Percentiles rank a stretch among this genome's conserved stretches.
These are phyloP conservation scores for Drosophila falleni DNA, from an alignment of 2,888 invertebrate genomes.

Conservation along the genomic window DNA sequence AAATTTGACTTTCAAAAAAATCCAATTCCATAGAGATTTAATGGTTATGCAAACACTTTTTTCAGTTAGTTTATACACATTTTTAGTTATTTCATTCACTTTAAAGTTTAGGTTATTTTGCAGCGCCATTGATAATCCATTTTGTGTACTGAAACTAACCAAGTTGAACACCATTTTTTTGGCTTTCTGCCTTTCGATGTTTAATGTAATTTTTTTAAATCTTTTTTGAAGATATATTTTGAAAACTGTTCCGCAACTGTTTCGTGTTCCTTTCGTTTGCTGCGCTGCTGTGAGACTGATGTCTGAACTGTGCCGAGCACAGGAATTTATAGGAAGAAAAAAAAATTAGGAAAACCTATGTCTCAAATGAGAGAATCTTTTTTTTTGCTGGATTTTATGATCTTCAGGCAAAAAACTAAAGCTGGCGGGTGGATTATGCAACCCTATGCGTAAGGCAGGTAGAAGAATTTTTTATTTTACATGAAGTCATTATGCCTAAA, in stretches of 20 bases:
- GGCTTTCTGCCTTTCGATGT: constrained; percentile 39
- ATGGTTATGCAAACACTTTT: background rate
- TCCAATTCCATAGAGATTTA: background rate
- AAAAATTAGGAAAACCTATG: constrained; percentile 14
- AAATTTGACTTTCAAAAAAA: background rate
- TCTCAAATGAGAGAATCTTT: constrained; percentile 19
- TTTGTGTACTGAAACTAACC: constrained; percentile 50
- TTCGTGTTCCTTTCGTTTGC: constrained; percentile 57
- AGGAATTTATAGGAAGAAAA: constrained; percentile 58
- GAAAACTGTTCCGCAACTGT: constrained; percentile 8
- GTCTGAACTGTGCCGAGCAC: constrained; percentile 9
- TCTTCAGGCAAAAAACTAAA: constrained; percentile 73
- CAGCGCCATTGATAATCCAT: constrained; percentile 53
- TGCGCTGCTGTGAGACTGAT: constrained; percentile 68
- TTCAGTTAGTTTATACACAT: background rate
- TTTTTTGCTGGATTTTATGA: constrained; percentile 67
- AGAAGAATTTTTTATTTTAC: constrained; percentile 64
- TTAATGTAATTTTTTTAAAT: background rate
- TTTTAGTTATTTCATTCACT: constrained; percentile 17
- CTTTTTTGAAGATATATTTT: background rate
- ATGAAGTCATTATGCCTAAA: constrained; percentile 72
- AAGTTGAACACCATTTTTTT: constrained; percentile 75
- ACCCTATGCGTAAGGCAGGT: constrained; percentile 70
- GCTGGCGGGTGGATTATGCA: constrained; percentile 77
- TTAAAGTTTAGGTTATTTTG: constrained; percentile 4